Base-by-base conservation (phyloP, 2,113 vertebrate species). In the Amblyopsis rosae region DNA sequence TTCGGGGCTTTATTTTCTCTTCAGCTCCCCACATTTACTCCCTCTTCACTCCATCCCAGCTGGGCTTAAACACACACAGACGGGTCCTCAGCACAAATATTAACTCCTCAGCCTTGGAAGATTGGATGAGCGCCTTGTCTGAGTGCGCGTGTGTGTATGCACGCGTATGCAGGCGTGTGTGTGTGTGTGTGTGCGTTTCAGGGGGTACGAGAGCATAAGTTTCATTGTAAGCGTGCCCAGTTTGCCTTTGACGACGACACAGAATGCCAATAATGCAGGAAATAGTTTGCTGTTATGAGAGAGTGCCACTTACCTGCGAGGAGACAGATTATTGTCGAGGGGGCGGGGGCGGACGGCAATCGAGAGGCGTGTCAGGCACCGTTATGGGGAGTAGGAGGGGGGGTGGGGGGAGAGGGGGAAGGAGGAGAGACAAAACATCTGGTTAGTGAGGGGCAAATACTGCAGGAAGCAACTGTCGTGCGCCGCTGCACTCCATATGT, bases 1-100 rank as follows among this genome's bases (percentile, higher is more conserved):
- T 81, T 73, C 72, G 59, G 51, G 46, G 69, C 79, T 84, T 81
- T 83, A 72, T 88, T 84, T 82, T 81, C 66, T 82, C 63, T 73
- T 72, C 58, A 58, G 73, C n/a, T 1, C 75, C 69, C 62, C 54
- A 26, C 61, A 84, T 76, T 64, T 65, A 11, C 59, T 73, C 67
- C 65, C 57, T 62, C 26, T 54, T 32, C 72, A 76, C 77, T 84
- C 66, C 77, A 83, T 86, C 87, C 85, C 85, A 89, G 85, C 85
- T 89, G 89, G 82, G 59, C 75, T 90, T 90, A 85, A 92, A 88
- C 85, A 91, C 88, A 92, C 82, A 88, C 81, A 87, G 73, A 70
- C 77, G 68, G 71, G 73, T 81, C 78, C 79, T 79, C 67, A 73
- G 78, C 84, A 85, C 87, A 90, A 91, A 92, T 86, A 93, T 86